phyloP scores from a whole-genome alignment of 2,888 invertebrate species.

The Ormia ochracea region DNA sequence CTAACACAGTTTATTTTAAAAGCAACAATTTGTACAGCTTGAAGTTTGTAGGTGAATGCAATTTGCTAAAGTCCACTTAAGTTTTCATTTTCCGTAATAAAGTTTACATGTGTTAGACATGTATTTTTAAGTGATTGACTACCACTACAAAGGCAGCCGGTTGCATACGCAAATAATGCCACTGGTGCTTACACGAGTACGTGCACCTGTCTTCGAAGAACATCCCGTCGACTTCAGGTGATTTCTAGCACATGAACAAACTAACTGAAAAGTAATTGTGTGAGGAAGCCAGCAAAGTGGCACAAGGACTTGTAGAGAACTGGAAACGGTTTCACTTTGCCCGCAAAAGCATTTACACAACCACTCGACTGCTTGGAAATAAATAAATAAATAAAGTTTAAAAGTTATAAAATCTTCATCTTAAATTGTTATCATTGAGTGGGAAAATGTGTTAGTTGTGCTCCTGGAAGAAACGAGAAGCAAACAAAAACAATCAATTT shows the following conservation, averaged over 20 bases:
- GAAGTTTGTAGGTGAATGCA: constrained; percentile 14
- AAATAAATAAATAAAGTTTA: constrained; percentile 40
- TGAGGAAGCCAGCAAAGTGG: background rate
- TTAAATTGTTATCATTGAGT: constrained; percentile 6
- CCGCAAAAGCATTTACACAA: background rate
- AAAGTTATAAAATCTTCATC: constrained; percentile 21
- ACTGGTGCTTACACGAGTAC: background rate
- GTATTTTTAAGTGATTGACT: constrained; percentile 43
- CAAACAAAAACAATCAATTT: background rate
- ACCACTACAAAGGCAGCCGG: background rate
- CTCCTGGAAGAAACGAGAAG: too few relatives aligned
- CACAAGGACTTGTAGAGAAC: background rate
- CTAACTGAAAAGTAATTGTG: background rate
- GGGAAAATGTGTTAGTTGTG: too few relatives aligned
- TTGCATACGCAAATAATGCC: background rate
- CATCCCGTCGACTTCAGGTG: background rate
- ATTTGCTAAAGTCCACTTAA: constrained; percentile 38
- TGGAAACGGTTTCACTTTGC: background rate
- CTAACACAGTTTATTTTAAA: background rate
- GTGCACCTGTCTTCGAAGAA: background rate
- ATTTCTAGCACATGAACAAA: background rate
- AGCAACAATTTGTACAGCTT: constrained; percentile 8
- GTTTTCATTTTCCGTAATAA: constrained; percentile 27
- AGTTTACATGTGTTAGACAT: constrained; percentile 40
- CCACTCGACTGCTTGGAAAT: background rate